Base-by-base conservation (phyloP, 53 echinoderm and acorn worm species). In the Luidia sarsii region DNA sequence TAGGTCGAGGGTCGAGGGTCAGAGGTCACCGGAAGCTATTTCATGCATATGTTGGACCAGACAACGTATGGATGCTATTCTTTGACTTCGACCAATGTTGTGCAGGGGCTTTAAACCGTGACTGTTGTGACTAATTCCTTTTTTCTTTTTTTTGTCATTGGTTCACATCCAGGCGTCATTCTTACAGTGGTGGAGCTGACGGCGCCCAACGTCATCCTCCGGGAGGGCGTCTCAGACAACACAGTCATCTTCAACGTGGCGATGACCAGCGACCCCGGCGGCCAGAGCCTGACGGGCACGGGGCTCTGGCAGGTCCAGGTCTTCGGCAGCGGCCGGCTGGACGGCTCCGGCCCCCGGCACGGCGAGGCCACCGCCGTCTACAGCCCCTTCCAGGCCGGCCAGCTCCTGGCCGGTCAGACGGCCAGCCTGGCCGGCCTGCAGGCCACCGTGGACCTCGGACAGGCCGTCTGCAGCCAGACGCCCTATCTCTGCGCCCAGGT, bases 291-390 rank as follows among this genome's bases (percentile, higher is more conserved):
- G 34, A 14, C 71, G 4, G 95, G 95, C 18, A 82, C 87, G 0
- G 92, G 92, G n/a, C 89, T 95, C 13, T 95, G 95, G 95, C 57
- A 83, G 64, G 60, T 91, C 25, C 71, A 57, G 32, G 57, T 87
- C 50, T 95, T 82, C 84, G 60, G 86, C 30, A 92, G 69, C 60
- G 67, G 73, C 6, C 46, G 35, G n/a, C 11, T 34, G 24, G 84
- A 80, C 22, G 92, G 95, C 1, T 31, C 27, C 18, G 64, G 31
- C 6, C 51, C 62, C 33, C 65, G 64, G 22, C 48, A 55, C 51
- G 39, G 63, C 19, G 48, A 22, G 39, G 19, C 11, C 36, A 35
- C 71, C 0, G 61, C 84, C 18, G 3, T 68, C 21, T 81, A 92
- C 37, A 81, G 57, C 70, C 18, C 74, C 22, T 65, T 0, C 16